Percentiles rank a stretch among this genome's conserved stretches.
Evolutionary conservation across 2,888 invertebrate genomes (phyloP).

Genomic region (Xanthia icteritia): DNA sequence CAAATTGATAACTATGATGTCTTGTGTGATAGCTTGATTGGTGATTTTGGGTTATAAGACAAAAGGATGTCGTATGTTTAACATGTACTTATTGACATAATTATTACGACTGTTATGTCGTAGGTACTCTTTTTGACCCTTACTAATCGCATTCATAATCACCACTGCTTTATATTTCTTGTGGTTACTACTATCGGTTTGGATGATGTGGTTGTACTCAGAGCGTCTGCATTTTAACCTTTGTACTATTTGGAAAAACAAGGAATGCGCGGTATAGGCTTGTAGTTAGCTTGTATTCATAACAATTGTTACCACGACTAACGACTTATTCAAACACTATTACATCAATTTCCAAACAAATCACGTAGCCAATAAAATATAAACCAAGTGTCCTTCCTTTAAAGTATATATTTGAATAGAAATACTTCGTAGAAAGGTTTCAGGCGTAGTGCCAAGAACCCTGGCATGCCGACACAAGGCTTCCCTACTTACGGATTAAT

Average conservation of each 20-base stretch:
- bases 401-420: constrained; percentile 43
- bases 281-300: constrained; percentile 7
- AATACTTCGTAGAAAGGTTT: constrained; percentile 52
- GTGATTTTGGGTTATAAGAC: no score
- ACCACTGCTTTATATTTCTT: background rate
- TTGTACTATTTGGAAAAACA: background rate
- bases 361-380: constrained; percentile 27
- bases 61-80: no score
- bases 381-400: constrained; percentile 9
- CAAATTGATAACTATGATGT: no score
- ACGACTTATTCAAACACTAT: background rate
- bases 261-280: background rate
- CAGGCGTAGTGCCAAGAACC: constrained; percentile 55
- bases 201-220: no score
- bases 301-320: constrained; percentile 1
- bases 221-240: background rate
- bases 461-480: constrained; percentile 55
- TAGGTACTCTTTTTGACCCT: no score
- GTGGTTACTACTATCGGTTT: no score
- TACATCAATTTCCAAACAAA: constrained; percentile 26
- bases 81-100: no score
- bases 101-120: no score
- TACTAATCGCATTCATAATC: background rate
- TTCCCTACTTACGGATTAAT: constrained; percentile 62
- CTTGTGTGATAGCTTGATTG: no score